phyloP scores from a whole-genome alignment of 2,888 invertebrate species.

The Dryobota labecula region DNA sequence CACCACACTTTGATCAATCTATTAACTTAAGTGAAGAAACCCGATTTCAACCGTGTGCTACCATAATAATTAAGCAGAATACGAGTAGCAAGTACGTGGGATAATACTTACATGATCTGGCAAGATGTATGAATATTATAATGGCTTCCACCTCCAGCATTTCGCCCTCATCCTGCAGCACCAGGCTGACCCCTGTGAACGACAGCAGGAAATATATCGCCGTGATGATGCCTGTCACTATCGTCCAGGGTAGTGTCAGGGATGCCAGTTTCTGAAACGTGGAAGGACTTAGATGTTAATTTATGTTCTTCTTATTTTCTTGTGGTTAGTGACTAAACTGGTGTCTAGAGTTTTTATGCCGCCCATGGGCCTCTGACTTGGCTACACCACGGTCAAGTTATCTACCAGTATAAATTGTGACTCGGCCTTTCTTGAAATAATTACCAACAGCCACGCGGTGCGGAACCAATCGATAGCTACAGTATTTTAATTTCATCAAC shows the following conservation, averaged over 20 bases:
- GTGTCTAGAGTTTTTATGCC: too few species aligned
- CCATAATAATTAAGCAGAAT: not conserved
- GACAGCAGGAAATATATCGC: conserved; percentile 84
- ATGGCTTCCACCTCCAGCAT: conserved; percentile 79
- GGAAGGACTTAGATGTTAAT: not conserved
- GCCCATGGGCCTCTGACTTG: too few species aligned
- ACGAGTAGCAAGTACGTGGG: too few species aligned
- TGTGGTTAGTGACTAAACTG: too few species aligned
- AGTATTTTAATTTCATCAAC: too few species aligned
- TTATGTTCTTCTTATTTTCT: too few species aligned
- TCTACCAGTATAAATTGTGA: too few species aligned
- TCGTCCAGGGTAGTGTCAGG: conserved; percentile 87
- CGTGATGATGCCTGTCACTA: conserved; percentile 85
- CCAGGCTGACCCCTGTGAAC: conserved; percentile 84
- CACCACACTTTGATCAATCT: not conserved
- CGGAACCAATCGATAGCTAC: too few species aligned
- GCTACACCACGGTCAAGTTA: too few species aligned
- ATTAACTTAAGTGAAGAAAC: not conserved
- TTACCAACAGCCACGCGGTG: too few species aligned
- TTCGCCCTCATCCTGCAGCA: conserved; percentile 83
- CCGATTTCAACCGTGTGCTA: not conserved
- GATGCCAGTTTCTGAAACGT: conserved; percentile 80
- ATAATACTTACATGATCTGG: conserved; percentile 81
- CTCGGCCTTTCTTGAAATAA: too few species aligned
- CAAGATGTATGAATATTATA: conserved; percentile 78